Conservation (phyloP, 2,888 invertebrate species). For the Mylabris sibirica region DNA sequence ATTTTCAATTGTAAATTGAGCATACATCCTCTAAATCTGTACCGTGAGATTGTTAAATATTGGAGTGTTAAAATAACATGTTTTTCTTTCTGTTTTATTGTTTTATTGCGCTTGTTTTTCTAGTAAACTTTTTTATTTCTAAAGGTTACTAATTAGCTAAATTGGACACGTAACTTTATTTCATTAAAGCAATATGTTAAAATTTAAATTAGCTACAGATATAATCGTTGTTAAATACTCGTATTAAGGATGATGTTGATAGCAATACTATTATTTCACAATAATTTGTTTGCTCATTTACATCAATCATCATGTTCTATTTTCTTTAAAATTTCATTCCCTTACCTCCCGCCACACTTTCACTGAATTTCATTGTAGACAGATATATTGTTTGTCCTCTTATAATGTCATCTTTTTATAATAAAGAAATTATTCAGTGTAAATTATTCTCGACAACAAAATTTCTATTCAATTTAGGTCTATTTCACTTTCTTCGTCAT, state of each 20-base stretch:
- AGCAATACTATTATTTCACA: constrained; percentile 12
- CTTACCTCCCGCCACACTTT: constrained; percentile 15
- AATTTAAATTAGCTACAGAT: constrained; percentile 5
- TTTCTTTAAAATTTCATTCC: constrained; percentile 4
- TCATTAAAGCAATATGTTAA: constrained; percentile 2
- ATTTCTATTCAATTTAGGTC: constrained; percentile 16
- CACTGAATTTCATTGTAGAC: neutral
- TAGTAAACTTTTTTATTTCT: neutral
- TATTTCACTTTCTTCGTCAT: constrained; percentile 15
- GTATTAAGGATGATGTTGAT: constrained; percentile 1
- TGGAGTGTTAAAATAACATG: constrained; percentile 32
- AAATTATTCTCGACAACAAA: constrained; percentile 18
- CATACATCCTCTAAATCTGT: constrained; percentile 36
- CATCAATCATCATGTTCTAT: constrained; percentile 21
- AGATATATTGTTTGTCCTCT: neutral
- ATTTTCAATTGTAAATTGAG: constrained; percentile 33
- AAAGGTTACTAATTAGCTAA: constrained; percentile 7
- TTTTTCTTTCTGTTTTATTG: neutral
- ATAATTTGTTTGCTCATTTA: constrained; percentile 15
- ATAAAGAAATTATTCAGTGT: constrained; percentile 15
- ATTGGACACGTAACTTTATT: neutral
- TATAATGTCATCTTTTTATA: neutral
- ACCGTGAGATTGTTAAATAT: constrained; percentile 47
- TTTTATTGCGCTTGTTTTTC: neutral
- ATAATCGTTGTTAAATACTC: neutral